A percentile compares a stretch with the other conserved stretches of the same genome.
phyloP scores from a whole-genome alignment of 2,888 invertebrate genomes.

The Eretmocerus hayati region DNA sequence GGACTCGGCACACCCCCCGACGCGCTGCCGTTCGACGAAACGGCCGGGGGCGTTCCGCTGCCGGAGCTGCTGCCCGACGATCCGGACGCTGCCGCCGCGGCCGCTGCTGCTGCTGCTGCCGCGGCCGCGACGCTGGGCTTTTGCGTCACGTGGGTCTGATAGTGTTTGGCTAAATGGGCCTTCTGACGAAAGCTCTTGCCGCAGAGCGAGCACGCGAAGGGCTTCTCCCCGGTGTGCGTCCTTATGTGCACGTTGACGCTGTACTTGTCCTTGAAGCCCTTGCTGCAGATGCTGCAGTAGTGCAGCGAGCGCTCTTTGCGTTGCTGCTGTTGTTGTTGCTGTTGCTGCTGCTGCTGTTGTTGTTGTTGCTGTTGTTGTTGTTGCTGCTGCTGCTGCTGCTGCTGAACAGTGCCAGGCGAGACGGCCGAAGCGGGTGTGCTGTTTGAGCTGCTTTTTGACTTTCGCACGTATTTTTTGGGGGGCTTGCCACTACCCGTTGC shows the following conservation, averaged over 20 bases:
- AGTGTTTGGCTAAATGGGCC: slow-evolving; percentile 86
- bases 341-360: slow-evolving; percentile 33
- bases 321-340: slow-evolving; percentile 50
- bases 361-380: slow-evolving; percentile 32
- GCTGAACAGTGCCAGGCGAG: background rate
- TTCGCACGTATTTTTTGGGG: slow-evolving; percentile 65
- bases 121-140: slow-evolving; percentile 45
- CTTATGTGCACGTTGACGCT: slow-evolving; percentile 96
- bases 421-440: slow-evolving; percentile 26
- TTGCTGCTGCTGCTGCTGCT: slow-evolving; percentile 46
- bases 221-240: slow-evolving; percentile 97
- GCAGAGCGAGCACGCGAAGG: slow-evolving; percentile 90
- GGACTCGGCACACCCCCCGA: background rate
- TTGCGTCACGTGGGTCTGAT: slow-evolving; percentile 86
- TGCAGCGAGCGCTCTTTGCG: slow-evolving; percentile 84
- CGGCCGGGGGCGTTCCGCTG: slow-evolving; percentile 19
- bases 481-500: slow-evolving; percentile 43
- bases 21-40: slow-evolving; percentile 1
- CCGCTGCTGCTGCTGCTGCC: slow-evolving; percentile 2
- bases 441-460: slow-evolving; percentile 45
- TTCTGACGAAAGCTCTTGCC: slow-evolving; percentile 90
- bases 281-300: slow-evolving; percentile 88
- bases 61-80: slow-evolving; percentile 3
- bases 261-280: slow-evolving; percentile 93
- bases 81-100: slow-evolving; percentile 7